phyloP scores from a whole-genome alignment of 2,888 invertebrate genomes.

The Imbricaverruca yamaguchii region DNA sequence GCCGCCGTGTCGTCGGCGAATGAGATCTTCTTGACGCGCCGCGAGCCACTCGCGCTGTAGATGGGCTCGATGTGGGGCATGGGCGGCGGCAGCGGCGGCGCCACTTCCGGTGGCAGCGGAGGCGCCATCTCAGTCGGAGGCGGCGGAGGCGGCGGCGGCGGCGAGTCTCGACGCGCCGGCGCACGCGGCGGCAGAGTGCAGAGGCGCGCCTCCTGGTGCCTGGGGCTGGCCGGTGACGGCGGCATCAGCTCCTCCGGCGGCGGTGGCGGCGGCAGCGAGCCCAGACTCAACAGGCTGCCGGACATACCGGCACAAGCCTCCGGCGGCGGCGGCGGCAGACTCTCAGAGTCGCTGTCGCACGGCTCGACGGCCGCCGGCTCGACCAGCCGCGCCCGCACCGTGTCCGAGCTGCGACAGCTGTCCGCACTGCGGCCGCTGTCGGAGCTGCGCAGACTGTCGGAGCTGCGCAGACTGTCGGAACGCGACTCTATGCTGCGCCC shows the following conservation, averaged over 20 bases:
- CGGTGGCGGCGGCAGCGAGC: constrained; percentile 31
- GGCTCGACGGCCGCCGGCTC: constrained; percentile 38
- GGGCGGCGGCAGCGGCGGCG: constrained; percentile 26
- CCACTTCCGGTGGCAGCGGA: constrained; percentile 23
- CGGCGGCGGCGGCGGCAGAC: constrained; percentile 31
- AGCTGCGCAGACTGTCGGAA: constrained; percentile 24
- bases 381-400: constrained; percentile 32
- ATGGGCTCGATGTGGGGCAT: constrained; percentile 29
- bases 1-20: constrained; percentile 40
- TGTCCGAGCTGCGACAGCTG: not conserved
- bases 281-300: constrained; percentile 30
- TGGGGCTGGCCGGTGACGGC: constrained; percentile 28
- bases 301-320: constrained; percentile 19
- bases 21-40: constrained; percentile 31
- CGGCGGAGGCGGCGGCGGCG: constrained; percentile 20
- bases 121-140: no score
- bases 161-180: constrained; percentile 28
- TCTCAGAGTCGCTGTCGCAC: constrained; percentile 27
- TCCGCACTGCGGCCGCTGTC: constrained; percentile 8
- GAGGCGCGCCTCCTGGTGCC: constrained; percentile 7
- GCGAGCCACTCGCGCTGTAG: constrained; percentile 32
- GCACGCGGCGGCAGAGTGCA: constrained; percentile 26
- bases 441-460: not conserved
- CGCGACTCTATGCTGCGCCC: constrained; percentile 22
- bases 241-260: constrained; percentile 33